Conservation (phyloP, 2,113 vertebrate genomes). For the Bubo blakistoni region DNA sequence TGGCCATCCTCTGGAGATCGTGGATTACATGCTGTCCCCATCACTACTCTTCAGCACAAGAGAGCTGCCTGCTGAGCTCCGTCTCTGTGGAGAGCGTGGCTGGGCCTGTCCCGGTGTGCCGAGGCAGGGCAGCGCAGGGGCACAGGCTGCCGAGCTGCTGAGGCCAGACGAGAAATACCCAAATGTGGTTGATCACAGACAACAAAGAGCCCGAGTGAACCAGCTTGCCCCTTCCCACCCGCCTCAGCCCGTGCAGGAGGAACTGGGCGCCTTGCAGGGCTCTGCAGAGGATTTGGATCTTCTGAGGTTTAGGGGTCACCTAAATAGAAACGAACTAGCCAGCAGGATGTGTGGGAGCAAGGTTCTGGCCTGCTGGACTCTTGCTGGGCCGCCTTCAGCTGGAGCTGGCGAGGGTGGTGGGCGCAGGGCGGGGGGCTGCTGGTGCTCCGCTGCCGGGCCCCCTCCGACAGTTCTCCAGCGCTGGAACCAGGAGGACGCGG, state of each 20-base stretch:
- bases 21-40: neutral
- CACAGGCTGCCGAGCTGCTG: neutral
- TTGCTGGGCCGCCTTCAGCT: neutral
- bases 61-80: neutral
- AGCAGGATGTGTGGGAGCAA: neutral
- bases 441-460: rapidly evolving
- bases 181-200: neutral
- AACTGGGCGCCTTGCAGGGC: neutral
- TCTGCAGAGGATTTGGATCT: neutral
- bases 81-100: neutral
- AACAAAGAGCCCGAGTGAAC: neutral
- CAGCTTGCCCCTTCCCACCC: neutral
- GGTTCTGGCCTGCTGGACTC: neutral
- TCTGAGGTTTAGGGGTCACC: neutral
- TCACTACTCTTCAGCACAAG: neutral
- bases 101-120: neutral
- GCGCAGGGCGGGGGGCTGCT: neutral
- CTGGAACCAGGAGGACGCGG: too few relatives aligned
- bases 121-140: neutral
- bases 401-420: neutral
- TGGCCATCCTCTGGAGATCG: neutral
- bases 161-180: neutral
- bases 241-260: neutral
- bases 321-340: neutral
- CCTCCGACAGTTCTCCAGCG: rapidly evolving